Conservation (phyloP, 2,888 invertebrate genomes). For the Nemoura dubitans region DNA sequence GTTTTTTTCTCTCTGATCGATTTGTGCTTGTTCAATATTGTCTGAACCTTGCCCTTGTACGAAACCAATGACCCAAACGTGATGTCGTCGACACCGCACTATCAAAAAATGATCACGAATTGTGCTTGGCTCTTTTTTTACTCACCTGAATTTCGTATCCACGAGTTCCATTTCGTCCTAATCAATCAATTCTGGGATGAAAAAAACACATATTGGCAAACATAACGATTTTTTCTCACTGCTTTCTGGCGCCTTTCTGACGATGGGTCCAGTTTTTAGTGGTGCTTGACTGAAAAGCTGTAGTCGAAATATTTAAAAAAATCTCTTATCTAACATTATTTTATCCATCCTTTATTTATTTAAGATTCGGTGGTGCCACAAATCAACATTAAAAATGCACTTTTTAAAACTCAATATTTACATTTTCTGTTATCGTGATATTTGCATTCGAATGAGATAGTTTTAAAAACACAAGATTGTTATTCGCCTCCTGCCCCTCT, state of each 20-base stretch:
- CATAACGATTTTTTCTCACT: not conserved
- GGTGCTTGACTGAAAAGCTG: no score
- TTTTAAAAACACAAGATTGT: not conserved
- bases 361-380: conserved; percentile 24
- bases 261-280: not conserved
- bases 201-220: conserved; percentile 15
- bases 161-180: not conserved
- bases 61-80: not conserved
- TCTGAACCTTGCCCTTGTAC: conserved; percentile 15
- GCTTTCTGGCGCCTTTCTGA: not conserved
- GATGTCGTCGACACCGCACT: not conserved
- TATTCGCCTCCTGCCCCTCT: not conserved
- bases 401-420: conserved; percentile 16
- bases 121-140: not conserved
- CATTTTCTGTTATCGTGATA: conserved; percentile 21
- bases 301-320: not conserved
- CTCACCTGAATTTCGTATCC: not conserved
- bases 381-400: conserved; percentile 22
- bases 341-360: conserved; percentile 28
- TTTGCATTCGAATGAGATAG: not conserved
- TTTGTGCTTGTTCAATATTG: not conserved
- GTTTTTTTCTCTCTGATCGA: not conserved
- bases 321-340: conserved; percentile 3
- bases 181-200: not conserved
- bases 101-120: no score